These are phyloP conservation scores for Antheraea yamamai DNA, from an alignment of 2,888 invertebrate species.

Conservation along the genomic window DNA sequence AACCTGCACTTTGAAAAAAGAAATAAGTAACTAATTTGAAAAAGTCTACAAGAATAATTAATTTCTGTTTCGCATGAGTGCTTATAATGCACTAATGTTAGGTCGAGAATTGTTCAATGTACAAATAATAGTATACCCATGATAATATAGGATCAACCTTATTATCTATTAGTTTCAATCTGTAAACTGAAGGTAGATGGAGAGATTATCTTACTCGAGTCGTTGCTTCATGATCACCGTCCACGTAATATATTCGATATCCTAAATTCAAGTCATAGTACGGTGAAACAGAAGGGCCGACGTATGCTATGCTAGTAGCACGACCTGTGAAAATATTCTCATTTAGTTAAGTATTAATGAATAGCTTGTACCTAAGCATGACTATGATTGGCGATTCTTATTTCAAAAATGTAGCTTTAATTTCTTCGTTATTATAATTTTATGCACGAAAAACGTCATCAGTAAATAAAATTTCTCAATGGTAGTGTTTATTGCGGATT, in stretches of 20 bases:
- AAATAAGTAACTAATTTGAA: not conserved
- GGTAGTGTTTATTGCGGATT: not conserved
- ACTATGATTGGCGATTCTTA: not conserved
- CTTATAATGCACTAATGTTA: too few species aligned
- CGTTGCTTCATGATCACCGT: conserved; percentile 93
- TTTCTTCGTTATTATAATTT: too few species aligned
- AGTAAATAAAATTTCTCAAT: not conserved
- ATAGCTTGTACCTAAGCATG: not conserved
- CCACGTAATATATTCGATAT: conserved; percentile 97
- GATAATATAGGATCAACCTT: not conserved
- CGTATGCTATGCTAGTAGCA: conserved; percentile 93
- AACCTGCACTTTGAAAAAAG: not conserved
- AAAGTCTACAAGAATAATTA: not conserved
- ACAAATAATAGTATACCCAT: not conserved
- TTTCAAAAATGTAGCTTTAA: too few species aligned
- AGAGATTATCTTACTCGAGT: conserved; percentile 85
- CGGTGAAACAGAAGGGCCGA: conserved; percentile 97
- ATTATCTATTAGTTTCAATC: not conserved
- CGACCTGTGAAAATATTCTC: conserved; percentile 76
- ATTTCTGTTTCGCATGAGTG: not conserved
- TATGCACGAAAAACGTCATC: not conserved
- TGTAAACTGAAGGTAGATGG: not conserved
- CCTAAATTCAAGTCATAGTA: conserved; percentile 96
- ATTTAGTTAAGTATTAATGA: not conserved
- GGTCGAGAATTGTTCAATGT: not conserved